These are phyloP conservation scores for Sarcoramphus papa DNA, from an alignment of 2,797 vertebrate genomes.

Conservation along the genomic window DNA sequence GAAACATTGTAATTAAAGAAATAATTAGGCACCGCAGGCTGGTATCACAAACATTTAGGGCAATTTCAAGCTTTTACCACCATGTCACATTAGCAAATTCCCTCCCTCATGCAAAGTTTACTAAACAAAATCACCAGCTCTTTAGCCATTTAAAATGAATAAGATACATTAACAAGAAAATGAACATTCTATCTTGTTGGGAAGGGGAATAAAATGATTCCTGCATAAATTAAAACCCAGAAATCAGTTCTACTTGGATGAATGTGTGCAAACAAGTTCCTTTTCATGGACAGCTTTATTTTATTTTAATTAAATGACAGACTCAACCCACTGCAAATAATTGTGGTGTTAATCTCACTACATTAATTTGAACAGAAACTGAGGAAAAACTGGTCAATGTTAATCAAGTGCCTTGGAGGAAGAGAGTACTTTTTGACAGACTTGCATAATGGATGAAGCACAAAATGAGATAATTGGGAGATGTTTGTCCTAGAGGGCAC, in stretches of 20 bases:
- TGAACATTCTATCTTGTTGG: not conserved
- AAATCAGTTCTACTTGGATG: conserved; percentile 23
- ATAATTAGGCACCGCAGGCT: conserved; percentile 46
- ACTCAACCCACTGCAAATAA: conserved; percentile 51
- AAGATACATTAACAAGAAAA: not conserved
- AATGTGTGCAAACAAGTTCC: conserved; percentile 23
- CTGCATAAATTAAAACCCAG: conserved; percentile 17
- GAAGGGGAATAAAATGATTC: conserved; percentile 10
- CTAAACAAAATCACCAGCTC: conserved; percentile 27
- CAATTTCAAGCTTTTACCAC: conserved; percentile 48
- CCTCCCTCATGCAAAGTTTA: conserved; percentile 4
- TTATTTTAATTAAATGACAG: conserved; percentile 66
- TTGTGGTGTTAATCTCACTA: conserved; percentile 51
- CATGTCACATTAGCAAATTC: conserved; percentile 31
- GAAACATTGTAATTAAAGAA: conserved; percentile 53
- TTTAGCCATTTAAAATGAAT: not conserved
- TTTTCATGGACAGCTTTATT: conserved; percentile 35
- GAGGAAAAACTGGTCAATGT: conserved; percentile 49
- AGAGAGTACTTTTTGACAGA: conserved; percentile 30
- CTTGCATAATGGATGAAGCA: conserved; percentile 39
- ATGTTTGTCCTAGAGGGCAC: conserved; percentile 16
- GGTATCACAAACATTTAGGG: conserved; percentile 26
- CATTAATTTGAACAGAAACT: conserved; percentile 56
- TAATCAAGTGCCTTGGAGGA: conserved; percentile 54
- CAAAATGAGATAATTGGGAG: conserved; percentile 52